Conservation (phyloP, 2,888 invertebrate species). For the Alcis repandata region DNA sequence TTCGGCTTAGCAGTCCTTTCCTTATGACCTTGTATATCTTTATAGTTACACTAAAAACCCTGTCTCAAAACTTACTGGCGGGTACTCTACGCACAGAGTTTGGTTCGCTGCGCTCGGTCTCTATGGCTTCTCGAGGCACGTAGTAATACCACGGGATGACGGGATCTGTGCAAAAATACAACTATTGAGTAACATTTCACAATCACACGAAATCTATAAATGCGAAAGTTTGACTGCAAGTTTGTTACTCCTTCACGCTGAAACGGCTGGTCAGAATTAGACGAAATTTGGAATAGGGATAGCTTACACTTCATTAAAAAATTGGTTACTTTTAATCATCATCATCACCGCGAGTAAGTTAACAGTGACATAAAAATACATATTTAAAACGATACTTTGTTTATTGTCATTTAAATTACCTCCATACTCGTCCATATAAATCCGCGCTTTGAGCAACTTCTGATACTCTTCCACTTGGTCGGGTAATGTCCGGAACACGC, state of each 20-base stretch:
- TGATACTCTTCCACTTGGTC: constrained; percentile 98
- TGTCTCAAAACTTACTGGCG: constrained; percentile 86
- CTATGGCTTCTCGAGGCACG: constrained; percentile 91
- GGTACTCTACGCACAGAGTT: constrained; percentile 89
- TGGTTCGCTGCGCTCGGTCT: constrained; percentile 90
- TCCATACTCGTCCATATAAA: constrained; percentile 93
- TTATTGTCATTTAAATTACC: constrained; percentile 76
- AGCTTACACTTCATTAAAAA: no score
- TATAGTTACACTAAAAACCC: no score
- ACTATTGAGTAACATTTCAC: background rate
- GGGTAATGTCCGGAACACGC: constrained; percentile 94
- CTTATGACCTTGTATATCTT: no score
- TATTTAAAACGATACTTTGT: background rate
- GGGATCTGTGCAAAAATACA: constrained; percentile 88
- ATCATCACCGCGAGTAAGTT: no score
- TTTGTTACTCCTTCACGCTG: no score
- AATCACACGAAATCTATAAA: no score
- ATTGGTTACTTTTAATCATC: no score
- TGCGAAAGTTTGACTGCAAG: no score
- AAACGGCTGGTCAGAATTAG: no score
- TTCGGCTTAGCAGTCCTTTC: no score
- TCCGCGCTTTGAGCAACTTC: constrained; percentile 92
- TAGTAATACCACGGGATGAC: constrained; percentile 98
- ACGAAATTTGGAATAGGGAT: no score
- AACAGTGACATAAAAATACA: no score